These are phyloP conservation scores for Brachyptera risi DNA, from an alignment of 2,888 invertebrate species.

Conservation along the genomic window DNA sequence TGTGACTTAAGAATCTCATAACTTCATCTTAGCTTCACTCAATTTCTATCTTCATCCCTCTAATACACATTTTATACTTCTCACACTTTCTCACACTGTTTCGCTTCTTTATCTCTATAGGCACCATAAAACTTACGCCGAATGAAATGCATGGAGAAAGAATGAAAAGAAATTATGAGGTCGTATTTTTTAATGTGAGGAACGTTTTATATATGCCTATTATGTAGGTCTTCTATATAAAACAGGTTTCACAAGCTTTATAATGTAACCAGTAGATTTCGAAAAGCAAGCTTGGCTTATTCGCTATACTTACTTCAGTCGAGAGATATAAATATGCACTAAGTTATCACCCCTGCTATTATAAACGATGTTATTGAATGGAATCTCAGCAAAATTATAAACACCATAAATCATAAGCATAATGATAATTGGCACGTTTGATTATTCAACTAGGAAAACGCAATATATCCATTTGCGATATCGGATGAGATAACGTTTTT, in stretches of 20 bases:
- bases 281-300: too few relatives aligned
- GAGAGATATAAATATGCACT: too few relatives aligned
- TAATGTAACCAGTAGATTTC: not conserved
- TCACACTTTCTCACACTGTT: not conserved
- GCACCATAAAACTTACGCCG: slow-evolving; percentile 25
- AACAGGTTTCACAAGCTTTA: slow-evolving; percentile 19
- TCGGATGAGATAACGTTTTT: too few relatives aligned
- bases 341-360: too few relatives aligned
- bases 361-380: too few relatives aligned
- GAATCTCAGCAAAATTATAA: too few relatives aligned
- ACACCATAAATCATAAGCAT: too few relatives aligned
- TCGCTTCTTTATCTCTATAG: slow-evolving; percentile 9
- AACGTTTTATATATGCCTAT: slow-evolving; percentile 26
- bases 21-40: slow-evolving; percentile 30
- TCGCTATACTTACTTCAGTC: too few relatives aligned
- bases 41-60: slow-evolving; percentile 21
- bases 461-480: too few relatives aligned
- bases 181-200: slow-evolving; percentile 29
- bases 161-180: slow-evolving; percentile 26
- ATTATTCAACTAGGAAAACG: too few relatives aligned
- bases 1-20: slow-evolving; percentile 28
- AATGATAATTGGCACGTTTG: too few relatives aligned
- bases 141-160: slow-evolving; percentile 10
- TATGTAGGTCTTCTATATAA: too few relatives aligned
- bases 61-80: slow-evolving; percentile 12